Evolutionary conservation across 1,140 invertebrate species (phyloP), one percentile per base, ranked within the genome.

Genomic region (Ectropis grisescens): DNA sequence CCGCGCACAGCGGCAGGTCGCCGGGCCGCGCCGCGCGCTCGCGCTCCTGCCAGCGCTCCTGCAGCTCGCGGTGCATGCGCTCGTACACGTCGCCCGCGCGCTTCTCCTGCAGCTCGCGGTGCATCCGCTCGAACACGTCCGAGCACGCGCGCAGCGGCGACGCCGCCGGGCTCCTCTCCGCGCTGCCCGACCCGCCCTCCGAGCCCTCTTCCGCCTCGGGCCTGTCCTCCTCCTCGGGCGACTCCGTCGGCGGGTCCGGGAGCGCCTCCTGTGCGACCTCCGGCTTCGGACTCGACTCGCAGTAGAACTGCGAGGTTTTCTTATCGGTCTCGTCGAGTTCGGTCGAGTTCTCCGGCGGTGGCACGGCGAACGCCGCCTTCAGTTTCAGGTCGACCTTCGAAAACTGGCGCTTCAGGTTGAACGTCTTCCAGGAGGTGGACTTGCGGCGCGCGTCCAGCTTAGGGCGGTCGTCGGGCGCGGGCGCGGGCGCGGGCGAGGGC

Each of bases 331-430:
- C 40, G 12, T 65, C 67, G n/a, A n/a, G n/a, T 44, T 72, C 65
- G 29, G 37, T 26, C 31, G 48, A 51, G 66, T 72, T 85, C 57
- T 74, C 83, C 32, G 58, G 3, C 32, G 58, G 3, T 19, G 16
- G 71, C 29, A 52, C 72, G 50, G 83, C 84, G 70, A 85, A 87
- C 39, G 83, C 87, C 49, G 87, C 89, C 59, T 91, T 91, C 45
- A 93, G 84, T 71, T 91, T 93, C 53, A 92, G 84, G 75, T 93
- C 92, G 36, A 92, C 91, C 75, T 88, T 91, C 39, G 89, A 91
- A 45, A 93, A 84, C 71, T 92, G 91, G 62, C 91, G 87, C 72
- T 93, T 93, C 25, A 93, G 83, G 60, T 88, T 91, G 69, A 93
- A 90, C 35, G 85, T 86, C 71, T 88, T 90, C 88, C 89, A 89